Evolutionary conservation across 2,113 vertebrate genomes (phyloP), one percentile per base, ranked within the genome.

Genomic region (Ranitomeya variabilis): DNA sequence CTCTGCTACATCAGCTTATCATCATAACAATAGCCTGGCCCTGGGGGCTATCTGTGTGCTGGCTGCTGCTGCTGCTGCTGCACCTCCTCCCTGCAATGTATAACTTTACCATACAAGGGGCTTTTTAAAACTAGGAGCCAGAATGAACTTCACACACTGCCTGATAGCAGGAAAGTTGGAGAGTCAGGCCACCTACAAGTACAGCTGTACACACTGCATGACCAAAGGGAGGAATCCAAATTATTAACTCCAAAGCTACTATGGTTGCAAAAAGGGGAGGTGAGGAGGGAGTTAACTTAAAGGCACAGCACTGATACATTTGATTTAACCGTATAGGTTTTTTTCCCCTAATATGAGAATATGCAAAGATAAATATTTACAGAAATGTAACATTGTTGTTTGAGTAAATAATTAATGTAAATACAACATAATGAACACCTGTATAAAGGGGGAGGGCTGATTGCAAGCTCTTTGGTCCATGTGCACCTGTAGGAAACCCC

Each of bases 71-170:
- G 26, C 26, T 31, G 26, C 73, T 37, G 26, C 71, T 62, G 73
- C 57, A 13, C 66, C 23, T 55, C 15, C 51, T 16, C 69, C 52
- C 54, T 83, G 76, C 77, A 51, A 73, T 76, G 87, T 78, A 78
- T 64, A 89, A 89, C 80, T 83, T 89, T 89, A 89, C 87, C 87
- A 89, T 89, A 83, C 87, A 89, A 77, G 80, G 87, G 87, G 55
- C 73, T 31, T 76, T 73, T 13, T 31, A 31, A 31, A 60, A 21
- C 15, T n/a, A 23, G 14, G n/a, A n/a, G 64, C 31, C 52, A 60
- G 64, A 11, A 18, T 73, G 21, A 31, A 57, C 15, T 87, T 64
- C 85, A 79, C 69, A 86, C 52, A 78, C 73, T 7, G 59, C 59
- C n/a, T 73, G 64, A 55, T 23, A 71, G 66, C 51, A 67, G 62